Percentiles rank a stretch among this genome's conserved stretches.
phyloP scores from a whole-genome alignment of 2,113 vertebrate species.

The Ailurus styani region DNA sequence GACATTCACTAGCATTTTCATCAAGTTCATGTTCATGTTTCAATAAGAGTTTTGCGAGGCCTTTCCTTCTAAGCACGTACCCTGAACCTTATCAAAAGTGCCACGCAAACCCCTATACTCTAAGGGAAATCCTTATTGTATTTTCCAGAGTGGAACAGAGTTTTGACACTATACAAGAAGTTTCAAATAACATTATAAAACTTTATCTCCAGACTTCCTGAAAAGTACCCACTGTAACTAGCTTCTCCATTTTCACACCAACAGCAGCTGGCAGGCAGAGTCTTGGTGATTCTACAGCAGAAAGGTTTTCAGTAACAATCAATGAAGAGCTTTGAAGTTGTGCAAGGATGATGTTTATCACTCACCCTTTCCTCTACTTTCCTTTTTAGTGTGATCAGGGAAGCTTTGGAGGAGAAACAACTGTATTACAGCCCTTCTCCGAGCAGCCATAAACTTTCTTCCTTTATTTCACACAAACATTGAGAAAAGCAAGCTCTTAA shows the following conservation, averaged over 20 bases:
- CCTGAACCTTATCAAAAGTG: background rate
- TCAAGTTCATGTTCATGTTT: background rate
- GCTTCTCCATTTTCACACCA: conserved; percentile 47
- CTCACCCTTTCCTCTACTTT: background rate
- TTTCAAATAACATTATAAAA: conserved; percentile 38
- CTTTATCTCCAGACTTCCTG: conserved; percentile 54
- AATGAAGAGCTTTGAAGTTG: background rate
- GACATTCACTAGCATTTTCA: background rate
- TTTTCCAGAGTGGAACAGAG: background rate
- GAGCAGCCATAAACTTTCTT: background rate
- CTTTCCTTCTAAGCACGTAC: background rate
- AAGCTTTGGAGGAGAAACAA: background rate
- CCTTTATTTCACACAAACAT: background rate
- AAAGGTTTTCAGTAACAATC: conserved; percentile 26
- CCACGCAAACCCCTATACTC: background rate
- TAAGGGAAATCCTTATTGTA: background rate
- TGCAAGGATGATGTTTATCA: conserved; percentile 15
- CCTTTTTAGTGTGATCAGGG: background rate
- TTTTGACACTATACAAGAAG: conserved; percentile 37
- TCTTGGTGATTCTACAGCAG: background rate
- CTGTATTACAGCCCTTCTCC: background rate
- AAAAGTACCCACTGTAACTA: background rate
- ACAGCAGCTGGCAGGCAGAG: conserved; percentile 18
- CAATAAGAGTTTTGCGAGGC: background rate
- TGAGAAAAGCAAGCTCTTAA: background rate